Evolutionary conservation across 1,140 invertebrate species (phyloP).

Genomic region (Drosophila hydei): DNA sequence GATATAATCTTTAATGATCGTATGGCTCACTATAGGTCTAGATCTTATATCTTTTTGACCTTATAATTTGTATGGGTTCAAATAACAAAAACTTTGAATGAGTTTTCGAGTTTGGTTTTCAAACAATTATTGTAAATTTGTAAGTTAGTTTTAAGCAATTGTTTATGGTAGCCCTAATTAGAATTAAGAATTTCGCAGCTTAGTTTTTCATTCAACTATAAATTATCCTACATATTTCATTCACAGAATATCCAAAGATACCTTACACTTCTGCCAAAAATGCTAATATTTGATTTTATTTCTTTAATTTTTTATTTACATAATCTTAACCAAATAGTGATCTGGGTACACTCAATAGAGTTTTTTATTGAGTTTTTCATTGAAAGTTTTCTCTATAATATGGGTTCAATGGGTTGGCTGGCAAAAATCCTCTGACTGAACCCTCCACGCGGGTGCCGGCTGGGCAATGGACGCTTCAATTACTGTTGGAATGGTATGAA

Average conservation of each 20-base stretch:
- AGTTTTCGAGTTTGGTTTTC: too few species aligned
- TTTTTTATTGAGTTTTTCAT: too few species aligned
- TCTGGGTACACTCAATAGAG: not conserved
- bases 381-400: not conserved
- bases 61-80: not conserved
- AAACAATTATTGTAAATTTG: too few species aligned
- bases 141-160: too few species aligned
- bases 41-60: not conserved
- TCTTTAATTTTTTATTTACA: not conserved
- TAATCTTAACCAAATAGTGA: too few species aligned
- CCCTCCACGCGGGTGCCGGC: slow-evolving; percentile 48
- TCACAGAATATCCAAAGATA: too few species aligned
- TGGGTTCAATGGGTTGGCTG: slow-evolving; percentile 32
- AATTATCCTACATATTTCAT: too few species aligned
- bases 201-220: too few species aligned
- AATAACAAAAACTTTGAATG: not conserved
- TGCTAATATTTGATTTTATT: not conserved
- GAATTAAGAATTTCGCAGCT: too few species aligned
- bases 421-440: slow-evolving; percentile 49
- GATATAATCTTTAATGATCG: not conserved
- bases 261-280: slow-evolving; percentile 1
- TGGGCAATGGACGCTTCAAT: slow-evolving; percentile 33
- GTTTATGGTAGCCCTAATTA: too few species aligned
- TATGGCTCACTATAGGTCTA: not conserved
- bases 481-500: not conserved